Evolutionary conservation across 2,888 invertebrate genomes (phyloP).

Genomic region (Mantis religiosa): DNA sequence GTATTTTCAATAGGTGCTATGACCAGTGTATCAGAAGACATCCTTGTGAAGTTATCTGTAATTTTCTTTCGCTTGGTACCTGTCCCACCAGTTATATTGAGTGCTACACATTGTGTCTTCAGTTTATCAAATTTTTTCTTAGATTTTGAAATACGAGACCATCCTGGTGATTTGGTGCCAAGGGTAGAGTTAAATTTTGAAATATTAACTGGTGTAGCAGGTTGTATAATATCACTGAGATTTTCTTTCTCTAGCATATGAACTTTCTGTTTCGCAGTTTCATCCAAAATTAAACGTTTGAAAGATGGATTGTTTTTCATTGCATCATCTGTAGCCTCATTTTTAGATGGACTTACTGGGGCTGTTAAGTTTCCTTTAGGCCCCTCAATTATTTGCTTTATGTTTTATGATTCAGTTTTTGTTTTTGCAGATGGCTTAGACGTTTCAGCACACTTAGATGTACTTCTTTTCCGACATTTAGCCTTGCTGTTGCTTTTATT

Average conservation of each 20-base stretch:
- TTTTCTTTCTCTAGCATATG: background rate
- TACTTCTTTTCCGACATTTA: background rate
- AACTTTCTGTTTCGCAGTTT: background rate
- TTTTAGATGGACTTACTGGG: constrained; percentile 5
- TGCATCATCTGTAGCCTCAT: background rate
- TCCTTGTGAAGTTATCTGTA: background rate
- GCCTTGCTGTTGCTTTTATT: background rate
- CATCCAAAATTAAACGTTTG: background rate
- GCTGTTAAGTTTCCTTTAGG: background rate
- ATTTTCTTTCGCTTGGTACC: background rate
- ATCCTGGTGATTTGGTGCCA: background rate
- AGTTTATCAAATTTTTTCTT: constrained; percentile 4
- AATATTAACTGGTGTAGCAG: background rate
- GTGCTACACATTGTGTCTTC: background rate
- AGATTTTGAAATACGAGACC: constrained; percentile 9
- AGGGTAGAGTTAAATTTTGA: background rate
- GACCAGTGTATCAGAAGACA: background rate
- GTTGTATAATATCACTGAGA: background rate
- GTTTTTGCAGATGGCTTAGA: background rate
- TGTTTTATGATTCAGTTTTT: background rate
- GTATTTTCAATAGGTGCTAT: background rate
- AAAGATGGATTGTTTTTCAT: background rate
- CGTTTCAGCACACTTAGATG: background rate
- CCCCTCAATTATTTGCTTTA: background rate
- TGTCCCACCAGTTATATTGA: constrained; percentile 3